Conservation (phyloP, 1,140 invertebrate species). For the Euglossa dilemma region DNA sequence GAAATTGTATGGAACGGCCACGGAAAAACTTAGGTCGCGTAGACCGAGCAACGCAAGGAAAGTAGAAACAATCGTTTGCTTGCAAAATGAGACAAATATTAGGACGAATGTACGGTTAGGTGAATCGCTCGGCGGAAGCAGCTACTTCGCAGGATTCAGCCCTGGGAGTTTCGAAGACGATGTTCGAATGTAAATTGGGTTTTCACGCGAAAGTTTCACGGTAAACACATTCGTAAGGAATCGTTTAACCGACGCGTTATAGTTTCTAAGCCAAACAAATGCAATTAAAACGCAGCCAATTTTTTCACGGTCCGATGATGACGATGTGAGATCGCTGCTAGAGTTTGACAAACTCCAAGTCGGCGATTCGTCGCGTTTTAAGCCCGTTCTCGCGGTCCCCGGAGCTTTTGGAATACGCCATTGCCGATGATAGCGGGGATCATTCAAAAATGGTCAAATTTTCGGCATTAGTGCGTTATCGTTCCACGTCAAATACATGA, state of each 20-base stretch:
- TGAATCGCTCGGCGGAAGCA: not conserved
- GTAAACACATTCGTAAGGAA: conserved; percentile 72
- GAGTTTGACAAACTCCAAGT: conserved; percentile 34
- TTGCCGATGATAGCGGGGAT: not conserved
- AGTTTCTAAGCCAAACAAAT: conserved; percentile 60
- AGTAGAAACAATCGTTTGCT: conserved; percentile 22
- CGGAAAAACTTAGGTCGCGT: not conserved
- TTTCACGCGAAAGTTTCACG: conserved; percentile 53
- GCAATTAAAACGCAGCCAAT: conserved; percentile 68
- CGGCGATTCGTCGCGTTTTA: conserved; percentile 1
- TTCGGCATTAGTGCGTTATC: conserved; percentile 18
- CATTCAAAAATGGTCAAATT: conserved; percentile 25
- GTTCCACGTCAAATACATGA: conserved; percentile 12
- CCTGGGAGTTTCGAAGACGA: conserved; percentile 27
- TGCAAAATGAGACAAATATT: conserved; percentile 5
- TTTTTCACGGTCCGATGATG: conserved; percentile 47
- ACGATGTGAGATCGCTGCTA: conserved; percentile 15
- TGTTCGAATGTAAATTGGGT: conserved; percentile 62
- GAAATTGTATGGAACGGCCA: not conserved
- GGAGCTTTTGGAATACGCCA: conserved; percentile 22
- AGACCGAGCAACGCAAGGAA: not conserved
- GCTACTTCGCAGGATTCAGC: not conserved
- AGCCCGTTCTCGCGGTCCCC: conserved; percentile 1
- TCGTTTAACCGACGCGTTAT: conserved; percentile 62
- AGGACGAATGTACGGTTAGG: conserved; percentile 23